phyloP scores from a whole-genome alignment of 2,888 invertebrate genomes.

The Hypselothyrea guttata region DNA sequence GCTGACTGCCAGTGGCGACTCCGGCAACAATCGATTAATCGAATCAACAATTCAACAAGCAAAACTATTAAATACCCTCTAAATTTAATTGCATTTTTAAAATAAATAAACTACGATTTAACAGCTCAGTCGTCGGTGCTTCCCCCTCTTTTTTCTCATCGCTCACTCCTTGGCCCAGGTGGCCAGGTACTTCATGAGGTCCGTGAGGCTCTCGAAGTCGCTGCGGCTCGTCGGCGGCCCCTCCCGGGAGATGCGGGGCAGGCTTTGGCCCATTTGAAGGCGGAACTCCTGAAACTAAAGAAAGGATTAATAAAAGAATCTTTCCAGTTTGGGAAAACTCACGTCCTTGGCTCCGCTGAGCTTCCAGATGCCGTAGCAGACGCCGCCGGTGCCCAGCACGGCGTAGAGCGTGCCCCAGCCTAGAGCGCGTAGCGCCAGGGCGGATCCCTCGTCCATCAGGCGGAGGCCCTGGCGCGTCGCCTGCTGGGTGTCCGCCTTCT shows the following conservation, averaged over 20 bases:
- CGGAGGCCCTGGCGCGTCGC: conserved; percentile 86
- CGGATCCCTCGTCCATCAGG: conserved; percentile 89
- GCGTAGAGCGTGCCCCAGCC: conserved; percentile 95
- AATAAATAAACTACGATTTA: no score
- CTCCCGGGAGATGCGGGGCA: conserved; percentile 90
- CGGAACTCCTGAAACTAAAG: conserved; percentile 91
- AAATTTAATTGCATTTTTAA: no score
- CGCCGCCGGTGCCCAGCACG: conserved; percentile 90
- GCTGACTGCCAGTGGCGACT: no score
- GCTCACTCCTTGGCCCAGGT: conserved; percentile 82
- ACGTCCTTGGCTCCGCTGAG: conserved; percentile 93
- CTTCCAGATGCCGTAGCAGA: conserved; percentile 94
- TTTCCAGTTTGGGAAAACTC: conserved; percentile 40
- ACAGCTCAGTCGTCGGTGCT: no score
- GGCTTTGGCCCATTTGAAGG: conserved; percentile 88
- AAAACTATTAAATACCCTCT: no score
- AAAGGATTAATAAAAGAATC: not conserved
- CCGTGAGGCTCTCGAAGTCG: conserved; percentile 92
- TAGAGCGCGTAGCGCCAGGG: conserved; percentile 91
- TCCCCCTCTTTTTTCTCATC: no score
- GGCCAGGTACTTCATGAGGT: conserved; percentile 90
- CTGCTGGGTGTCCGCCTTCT: conserved; percentile 89
- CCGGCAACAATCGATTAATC: no score
- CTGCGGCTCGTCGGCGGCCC: conserved; percentile 91
- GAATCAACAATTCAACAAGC: no score